Conservation (phyloP, 2,113 vertebrate species). For the Bagarius yarrelli region DNA sequence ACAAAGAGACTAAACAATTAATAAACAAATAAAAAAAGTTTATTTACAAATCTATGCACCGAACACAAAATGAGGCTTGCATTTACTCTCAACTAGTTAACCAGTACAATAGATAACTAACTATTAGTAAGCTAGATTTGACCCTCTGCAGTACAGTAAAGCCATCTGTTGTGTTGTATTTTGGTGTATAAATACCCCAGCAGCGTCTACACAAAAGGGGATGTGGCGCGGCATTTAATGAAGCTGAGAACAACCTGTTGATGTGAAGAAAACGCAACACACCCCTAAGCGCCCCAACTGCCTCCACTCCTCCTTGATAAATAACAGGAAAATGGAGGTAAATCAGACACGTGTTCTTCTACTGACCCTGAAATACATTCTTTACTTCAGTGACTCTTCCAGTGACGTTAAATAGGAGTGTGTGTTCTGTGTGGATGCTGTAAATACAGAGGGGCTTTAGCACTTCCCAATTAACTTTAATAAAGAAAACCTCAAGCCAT, state of each 20-base stretch:
- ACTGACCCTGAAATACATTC: neutral
- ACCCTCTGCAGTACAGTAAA: neutral
- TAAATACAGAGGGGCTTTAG: neutral
- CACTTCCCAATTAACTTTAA: neutral
- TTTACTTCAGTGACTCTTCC: neutral
- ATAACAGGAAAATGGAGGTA: no score
- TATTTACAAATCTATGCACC: neutral
- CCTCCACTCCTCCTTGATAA: no score
- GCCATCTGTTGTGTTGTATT: neutral
- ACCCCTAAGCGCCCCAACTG: neutral
- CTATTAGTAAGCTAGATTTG: neutral
- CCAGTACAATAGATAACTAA: neutral
- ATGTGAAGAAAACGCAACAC: neutral
- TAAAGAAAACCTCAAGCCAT: neutral
- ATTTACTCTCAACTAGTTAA: neutral
- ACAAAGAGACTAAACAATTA: no score
- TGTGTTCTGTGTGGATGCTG: neutral
- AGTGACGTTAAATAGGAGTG: neutral
- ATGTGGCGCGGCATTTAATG: neutral
- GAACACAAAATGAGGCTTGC: neutral
- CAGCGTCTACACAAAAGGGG: neutral
- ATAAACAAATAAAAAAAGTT: neutral
- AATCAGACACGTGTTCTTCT: neutral
- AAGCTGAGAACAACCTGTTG: slow-evolving; percentile 1
- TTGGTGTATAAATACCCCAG: neutral